A percentile compares a stretch with the other conserved stretches of the same genome.
Evolutionary conservation across 1,140 invertebrate species (phyloP).

Genomic region (Leguminivora glycinivorella): DNA sequence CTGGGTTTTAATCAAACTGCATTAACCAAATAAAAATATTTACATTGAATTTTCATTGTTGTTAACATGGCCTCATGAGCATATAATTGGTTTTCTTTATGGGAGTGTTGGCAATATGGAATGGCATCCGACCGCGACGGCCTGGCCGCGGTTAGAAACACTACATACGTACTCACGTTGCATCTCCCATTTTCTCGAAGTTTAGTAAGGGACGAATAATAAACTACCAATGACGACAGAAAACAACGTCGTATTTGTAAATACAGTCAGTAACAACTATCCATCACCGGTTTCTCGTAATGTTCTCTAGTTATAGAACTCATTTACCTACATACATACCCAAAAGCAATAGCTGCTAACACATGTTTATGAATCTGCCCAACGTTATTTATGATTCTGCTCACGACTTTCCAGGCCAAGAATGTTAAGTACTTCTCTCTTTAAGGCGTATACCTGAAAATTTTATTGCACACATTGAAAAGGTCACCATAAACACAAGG

Average conservation of each 20-base stretch:
- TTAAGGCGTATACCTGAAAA: constrained; percentile 1
- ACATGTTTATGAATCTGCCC: constrained; percentile 14
- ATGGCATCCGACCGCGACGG: constrained; percentile 37
- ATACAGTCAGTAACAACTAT: background rate
- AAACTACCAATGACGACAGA: constrained; percentile 5
- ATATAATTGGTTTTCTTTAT: constrained; percentile 71
- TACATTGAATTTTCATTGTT: constrained; percentile 33
- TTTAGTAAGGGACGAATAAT: constrained; percentile 16
- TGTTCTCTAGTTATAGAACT: constrained; percentile 19
- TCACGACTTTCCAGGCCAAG: background rate
- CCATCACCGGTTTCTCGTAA: constrained; percentile 14
- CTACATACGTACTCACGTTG: background rate
- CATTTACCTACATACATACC: constrained; percentile 22
- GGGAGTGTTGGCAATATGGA: constrained; percentile 52
- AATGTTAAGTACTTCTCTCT: constrained; percentile 7
- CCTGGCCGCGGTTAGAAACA: background rate
- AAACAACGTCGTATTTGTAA: constrained; percentile 8
- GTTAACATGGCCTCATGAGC: constrained; percentile 55
- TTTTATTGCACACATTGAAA: constrained; percentile 1
- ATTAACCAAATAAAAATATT: background rate
- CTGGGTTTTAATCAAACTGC: background rate
- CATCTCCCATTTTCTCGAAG: background rate
- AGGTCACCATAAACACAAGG: background rate
- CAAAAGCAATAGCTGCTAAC: background rate
- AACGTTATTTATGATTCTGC: constrained; percentile 13